phyloP scores from a whole-genome alignment of 2,888 invertebrate genomes.

The Aleiodes alternator region DNA sequence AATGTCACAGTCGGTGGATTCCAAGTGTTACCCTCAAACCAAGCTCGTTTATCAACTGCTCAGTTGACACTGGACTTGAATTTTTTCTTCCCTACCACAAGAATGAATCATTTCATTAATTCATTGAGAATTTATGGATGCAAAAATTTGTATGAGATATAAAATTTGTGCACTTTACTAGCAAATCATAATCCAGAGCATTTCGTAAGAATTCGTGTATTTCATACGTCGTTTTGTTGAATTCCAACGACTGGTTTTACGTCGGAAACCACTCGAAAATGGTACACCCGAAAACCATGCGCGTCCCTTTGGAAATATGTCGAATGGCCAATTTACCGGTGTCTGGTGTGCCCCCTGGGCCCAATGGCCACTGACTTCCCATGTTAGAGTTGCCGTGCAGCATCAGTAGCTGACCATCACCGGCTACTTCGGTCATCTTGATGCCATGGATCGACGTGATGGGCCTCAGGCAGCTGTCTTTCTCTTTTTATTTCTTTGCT shows the following conservation, averaged over 20 bases:
- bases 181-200: conserved; percentile 55
- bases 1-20: conserved; percentile 67
- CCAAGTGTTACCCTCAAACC: conserved; percentile 45
- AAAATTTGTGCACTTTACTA: conserved; percentile 12
- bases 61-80: background rate
- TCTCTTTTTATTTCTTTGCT: conserved; percentile 11
- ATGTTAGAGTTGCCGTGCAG: conserved; percentile 47
- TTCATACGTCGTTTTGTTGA: conserved; percentile 56
- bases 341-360: conserved; percentile 66
- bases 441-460: conserved; percentile 44
- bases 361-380: conserved; percentile 40
- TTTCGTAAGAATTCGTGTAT: conserved; percentile 63
- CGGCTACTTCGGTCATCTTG: conserved; percentile 31
- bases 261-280: conserved; percentile 56
- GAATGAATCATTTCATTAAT: background rate
- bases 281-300: conserved; percentile 51
- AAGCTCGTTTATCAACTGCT: conserved; percentile 35
- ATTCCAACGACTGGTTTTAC: conserved; percentile 69
- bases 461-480: conserved; percentile 40
- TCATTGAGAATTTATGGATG: conserved; percentile 14
- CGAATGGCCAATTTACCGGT: conserved; percentile 68
- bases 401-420: conserved; percentile 47
- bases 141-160: conserved; percentile 1
- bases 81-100: conserved; percentile 6
- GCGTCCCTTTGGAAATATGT: conserved; percentile 63